Evolutionary conservation across 2,888 invertebrate genomes (phyloP), one percentile per base, ranked within the genome.

Genomic region (Sepiola atlantica): DNA sequence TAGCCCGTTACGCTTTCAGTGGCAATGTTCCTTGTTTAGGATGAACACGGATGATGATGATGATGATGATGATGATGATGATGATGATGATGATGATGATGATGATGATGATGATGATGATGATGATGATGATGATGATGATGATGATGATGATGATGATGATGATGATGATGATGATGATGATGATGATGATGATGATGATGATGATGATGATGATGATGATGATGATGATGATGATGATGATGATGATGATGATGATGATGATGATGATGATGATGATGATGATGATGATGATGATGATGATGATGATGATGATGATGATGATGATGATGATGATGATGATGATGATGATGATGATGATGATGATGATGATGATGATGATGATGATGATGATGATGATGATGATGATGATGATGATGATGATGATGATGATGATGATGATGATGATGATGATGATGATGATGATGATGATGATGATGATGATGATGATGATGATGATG

Each of bases 41-140:
- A n/a, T n/a, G n/a, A n/a, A n/a, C 77, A 20, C 77, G 77, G 28
- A 77, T 77, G 3, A 77, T 77, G 77, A 77, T 77, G 77, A 77
- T 77, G 77, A 77, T 77, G 77, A 77, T 77, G 77, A 77, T 77
- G 77, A 77, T 77, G 77, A 77, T 77, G 77, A 77, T 77, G 77
- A 77, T 77, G 77, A 77, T 77, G 77, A 77, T 77, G 3, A 77
- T 77, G 77, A 77, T 77, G 77, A 77, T 77, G 77, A 77, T 77
- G 77, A 77, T 77, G 77, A 77, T 77, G 77, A 77, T 77, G 77
- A 77, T 77, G 77, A 77, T 77, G 77, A 77, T 77, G 77, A 77
- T 77, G 77, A 77, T 77, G 77, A 77, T 77, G 77, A 24, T n/a
- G n/a, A n/a, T n/a, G n/a, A n/a, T n/a, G n/a, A n/a, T n/a, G n/a